These are phyloP conservation scores for Clarias platycephalus DNA, from an alignment of 2,797 vertebrate genomes.

Conservation along the genomic window DNA sequence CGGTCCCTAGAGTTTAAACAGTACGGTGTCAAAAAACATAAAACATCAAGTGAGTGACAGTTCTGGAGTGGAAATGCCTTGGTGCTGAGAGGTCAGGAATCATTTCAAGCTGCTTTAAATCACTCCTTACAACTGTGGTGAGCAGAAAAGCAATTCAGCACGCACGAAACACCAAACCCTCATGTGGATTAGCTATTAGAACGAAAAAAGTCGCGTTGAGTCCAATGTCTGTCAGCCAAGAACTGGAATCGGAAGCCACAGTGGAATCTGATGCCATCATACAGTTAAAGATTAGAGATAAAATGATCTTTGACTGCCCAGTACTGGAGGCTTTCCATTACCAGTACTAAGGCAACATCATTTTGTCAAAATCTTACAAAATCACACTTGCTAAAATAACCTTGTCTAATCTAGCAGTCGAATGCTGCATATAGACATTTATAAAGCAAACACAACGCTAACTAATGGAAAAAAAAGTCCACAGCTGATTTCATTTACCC, in stretches of 20 bases:
- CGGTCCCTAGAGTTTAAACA: not conserved
- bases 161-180: not conserved
- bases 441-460: not conserved
- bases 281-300: too few species aligned
- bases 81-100: not conserved
- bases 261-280: not conserved
- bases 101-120: not conserved
- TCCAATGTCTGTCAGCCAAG: not conserved
- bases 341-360: not conserved
- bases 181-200: not conserved
- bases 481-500: not conserved
- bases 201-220: not conserved
- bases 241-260: not conserved
- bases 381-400: not conserved
- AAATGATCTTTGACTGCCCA: not conserved
- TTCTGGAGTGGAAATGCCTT: not conserved
- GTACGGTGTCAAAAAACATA: not conserved
- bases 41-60: not conserved
- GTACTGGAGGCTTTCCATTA: not conserved
- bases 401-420: too few species aligned
- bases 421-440: not conserved
- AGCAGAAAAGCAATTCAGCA: not conserved
- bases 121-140: not conserved
- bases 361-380: not conserved
- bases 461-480: not conserved